A percentile compares a stretch with the other conserved stretches of the same genome.
phyloP scores from a whole-genome alignment of 2,888 invertebrate species.

The Opisthograptis luteolata region DNA sequence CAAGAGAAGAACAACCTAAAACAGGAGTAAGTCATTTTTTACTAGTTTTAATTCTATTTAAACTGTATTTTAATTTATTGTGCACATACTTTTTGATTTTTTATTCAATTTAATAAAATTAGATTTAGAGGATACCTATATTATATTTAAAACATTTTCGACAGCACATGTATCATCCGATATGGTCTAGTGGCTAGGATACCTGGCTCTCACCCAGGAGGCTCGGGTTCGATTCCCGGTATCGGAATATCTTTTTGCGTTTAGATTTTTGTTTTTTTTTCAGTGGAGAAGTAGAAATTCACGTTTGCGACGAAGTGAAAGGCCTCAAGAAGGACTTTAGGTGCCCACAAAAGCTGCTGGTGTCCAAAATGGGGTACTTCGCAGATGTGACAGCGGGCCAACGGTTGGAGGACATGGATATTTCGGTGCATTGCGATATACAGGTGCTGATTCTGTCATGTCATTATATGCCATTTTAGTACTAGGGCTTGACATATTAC shows the following conservation, averaged over 20 bases:
- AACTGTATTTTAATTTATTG: too few species aligned
- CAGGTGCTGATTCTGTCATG: slow-evolving; percentile 81
- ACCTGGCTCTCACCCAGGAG: slow-evolving; percentile 89
- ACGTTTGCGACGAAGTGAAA: slow-evolving; percentile 97
- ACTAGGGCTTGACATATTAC: too few species aligned
- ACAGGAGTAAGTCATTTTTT: slow-evolving; percentile 73
- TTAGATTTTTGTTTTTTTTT: slow-evolving; percentile 33
- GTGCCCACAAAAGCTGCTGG: slow-evolving; percentile 93
- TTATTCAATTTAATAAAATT: too few species aligned
- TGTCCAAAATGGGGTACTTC: slow-evolving; percentile 98
- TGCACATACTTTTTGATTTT: too few species aligned
- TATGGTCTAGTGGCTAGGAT: slow-evolving; percentile 89
- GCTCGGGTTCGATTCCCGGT: slow-evolving; percentile 86
- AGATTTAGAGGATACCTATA: too few species aligned
- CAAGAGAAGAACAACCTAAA: slow-evolving; percentile 71
- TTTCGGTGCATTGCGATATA: slow-evolving; percentile 98
- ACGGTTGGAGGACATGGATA: slow-evolving; percentile 95
- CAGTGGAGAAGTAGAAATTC: slow-evolving; percentile 94
- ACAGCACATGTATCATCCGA: slow-evolving; percentile 58
- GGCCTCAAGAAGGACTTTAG: slow-evolving; percentile 94
- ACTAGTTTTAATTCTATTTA: neutral
- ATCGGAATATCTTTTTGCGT: slow-evolving; percentile 67
- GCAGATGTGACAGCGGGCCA: slow-evolving; percentile 94
- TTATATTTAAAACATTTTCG: too few species aligned
- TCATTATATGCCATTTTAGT: too few species aligned